phyloP scores from a whole-genome alignment of 2,113 vertebrate genomes.

The Gorsachius goisagi region DNA sequence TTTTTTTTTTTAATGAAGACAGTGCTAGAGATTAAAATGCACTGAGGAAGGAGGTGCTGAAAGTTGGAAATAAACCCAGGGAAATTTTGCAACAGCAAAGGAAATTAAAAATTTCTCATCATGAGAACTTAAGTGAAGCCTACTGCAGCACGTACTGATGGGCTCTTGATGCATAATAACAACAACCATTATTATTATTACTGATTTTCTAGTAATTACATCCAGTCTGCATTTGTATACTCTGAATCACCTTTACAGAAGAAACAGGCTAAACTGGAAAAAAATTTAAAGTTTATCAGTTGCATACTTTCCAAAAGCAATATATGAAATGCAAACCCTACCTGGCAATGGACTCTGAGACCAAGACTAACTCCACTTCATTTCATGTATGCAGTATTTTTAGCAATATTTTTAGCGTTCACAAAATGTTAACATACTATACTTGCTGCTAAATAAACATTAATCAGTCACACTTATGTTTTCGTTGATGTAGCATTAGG shows the following conservation, averaged over 20 bases:
- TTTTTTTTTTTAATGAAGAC: neutral
- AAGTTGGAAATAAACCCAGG: neutral
- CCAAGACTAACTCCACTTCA: neutral
- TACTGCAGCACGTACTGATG: neutral
- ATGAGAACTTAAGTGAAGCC: neutral
- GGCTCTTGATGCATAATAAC: neutral
- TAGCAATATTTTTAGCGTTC: neutral
- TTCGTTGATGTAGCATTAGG: neutral
- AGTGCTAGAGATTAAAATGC: neutral
- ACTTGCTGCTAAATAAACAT: neutral
- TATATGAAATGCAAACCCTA: neutral
- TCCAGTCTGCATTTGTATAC: neutral
- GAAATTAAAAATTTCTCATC: conserved; percentile 2
- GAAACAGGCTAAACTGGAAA: neutral
- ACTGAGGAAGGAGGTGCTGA: neutral
- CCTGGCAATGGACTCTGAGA: neutral
- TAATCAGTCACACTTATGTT: neutral
- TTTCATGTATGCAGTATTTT: neutral
- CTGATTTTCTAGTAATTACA: neutral
- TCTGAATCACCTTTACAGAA: neutral
- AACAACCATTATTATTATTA: neutral
- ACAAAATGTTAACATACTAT: neutral
- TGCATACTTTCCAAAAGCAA: neutral
- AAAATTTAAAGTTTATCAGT: neutral
- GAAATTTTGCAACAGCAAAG: neutral